These are phyloP conservation scores for Chlorocebus sabaeus DNA, from an alignment of 2,113 vertebrate genomes.

Conservation along the genomic window DNA sequence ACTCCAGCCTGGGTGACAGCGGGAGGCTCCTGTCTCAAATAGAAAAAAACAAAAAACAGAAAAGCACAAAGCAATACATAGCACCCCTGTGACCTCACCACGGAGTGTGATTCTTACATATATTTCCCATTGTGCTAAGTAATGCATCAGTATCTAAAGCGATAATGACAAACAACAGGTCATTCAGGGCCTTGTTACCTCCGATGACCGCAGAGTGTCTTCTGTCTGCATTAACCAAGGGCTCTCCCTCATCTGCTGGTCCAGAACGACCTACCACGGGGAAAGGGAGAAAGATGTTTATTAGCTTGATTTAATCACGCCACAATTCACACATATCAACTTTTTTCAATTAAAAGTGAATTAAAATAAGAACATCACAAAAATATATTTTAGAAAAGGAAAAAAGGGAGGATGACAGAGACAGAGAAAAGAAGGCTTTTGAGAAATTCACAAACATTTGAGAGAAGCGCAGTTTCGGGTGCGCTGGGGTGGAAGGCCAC, in stretches of 20 bases:
- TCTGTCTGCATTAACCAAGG: constrained; percentile 86
- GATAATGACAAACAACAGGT: background rate
- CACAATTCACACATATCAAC: background rate
- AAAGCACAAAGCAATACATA: background rate
- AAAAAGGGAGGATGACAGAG: background rate
- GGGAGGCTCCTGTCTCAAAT: too few relatives aligned
- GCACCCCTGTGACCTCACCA: background rate
- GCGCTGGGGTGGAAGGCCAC: background rate
- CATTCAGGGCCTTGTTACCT: constrained; percentile 84
- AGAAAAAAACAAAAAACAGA: too few relatives aligned
- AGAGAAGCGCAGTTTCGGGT: background rate
- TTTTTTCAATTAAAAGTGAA: background rate
- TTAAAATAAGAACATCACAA: background rate
- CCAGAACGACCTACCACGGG: constrained; percentile 87
- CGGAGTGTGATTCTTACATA: too few relatives aligned
- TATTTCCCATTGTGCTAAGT: background rate
- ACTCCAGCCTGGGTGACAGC: too few relatives aligned
- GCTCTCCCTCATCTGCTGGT: constrained; percentile 85
- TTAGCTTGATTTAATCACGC: background rate
- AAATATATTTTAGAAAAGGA: background rate
- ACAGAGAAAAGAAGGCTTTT: background rate
- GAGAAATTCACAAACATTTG: background rate
- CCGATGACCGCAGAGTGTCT: constrained; percentile 91
- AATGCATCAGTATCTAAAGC: background rate
- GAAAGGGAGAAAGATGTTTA: background rate